Evolutionary conservation across 2,888 invertebrate genomes (phyloP).

Genomic region (Augochlorella aurata): DNA sequence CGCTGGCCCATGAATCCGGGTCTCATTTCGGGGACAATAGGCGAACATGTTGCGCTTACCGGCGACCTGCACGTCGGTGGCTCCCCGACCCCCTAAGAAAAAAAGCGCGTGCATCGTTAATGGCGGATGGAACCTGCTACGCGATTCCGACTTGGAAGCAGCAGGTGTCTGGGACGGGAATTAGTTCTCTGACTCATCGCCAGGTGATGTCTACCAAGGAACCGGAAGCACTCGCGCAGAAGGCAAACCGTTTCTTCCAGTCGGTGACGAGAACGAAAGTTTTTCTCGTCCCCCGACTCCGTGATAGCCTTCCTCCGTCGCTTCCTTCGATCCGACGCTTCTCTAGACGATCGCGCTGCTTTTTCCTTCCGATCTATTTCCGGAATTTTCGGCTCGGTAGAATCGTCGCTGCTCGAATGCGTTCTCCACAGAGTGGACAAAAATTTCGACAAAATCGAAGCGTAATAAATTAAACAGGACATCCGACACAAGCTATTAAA

Average conservation of each 20-base stretch:
- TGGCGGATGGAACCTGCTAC: slow-evolving; percentile 73
- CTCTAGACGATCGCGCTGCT: too few relatives aligned
- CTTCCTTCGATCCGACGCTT: too few relatives aligned
- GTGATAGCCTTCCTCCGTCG: not conserved
- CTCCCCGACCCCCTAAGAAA: slow-evolving; percentile 33
- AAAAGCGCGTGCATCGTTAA: slow-evolving; percentile 59
- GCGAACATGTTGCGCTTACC: slow-evolving; percentile 56
- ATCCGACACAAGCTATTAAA: too few relatives aligned
- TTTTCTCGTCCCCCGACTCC: not conserved
- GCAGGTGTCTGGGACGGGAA: slow-evolving; percentile 77
- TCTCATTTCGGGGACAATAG: slow-evolving; percentile 73
- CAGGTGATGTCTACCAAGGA: slow-evolving; percentile 76
- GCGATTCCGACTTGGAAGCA: slow-evolving; percentile 67
- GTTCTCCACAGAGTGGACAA: too few relatives aligned
- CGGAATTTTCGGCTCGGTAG: too few relatives aligned
- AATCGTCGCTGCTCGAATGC: too few relatives aligned
- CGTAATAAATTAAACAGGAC: too few relatives aligned
- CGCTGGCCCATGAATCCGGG: slow-evolving; percentile 79
- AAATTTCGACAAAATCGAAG: too few relatives aligned
- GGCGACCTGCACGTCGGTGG: slow-evolving; percentile 22
- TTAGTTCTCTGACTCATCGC: slow-evolving; percentile 77
- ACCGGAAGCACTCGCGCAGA: slow-evolving; percentile 70
- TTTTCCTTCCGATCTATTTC: too few relatives aligned
- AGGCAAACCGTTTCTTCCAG: slow-evolving; percentile 50
- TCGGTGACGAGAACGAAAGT: slow-evolving; percentile 32